Percentiles rank a stretch among this genome's conserved stretches.
phyloP scores from a whole-genome alignment of 2,113 vertebrate species.

The Eleginops maclovinus region DNA sequence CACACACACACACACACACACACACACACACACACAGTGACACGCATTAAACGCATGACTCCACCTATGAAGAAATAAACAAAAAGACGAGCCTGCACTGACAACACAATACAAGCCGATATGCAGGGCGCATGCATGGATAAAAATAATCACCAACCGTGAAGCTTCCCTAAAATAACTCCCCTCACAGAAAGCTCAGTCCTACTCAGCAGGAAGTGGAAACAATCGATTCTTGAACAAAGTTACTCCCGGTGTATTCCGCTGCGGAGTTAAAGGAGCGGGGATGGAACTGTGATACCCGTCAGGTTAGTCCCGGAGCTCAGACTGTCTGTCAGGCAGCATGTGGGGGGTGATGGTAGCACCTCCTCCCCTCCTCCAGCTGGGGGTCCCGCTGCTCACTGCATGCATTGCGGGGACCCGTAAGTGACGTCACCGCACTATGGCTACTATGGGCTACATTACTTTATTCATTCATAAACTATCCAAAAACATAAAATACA shows the following conservation, averaged over 20 bases:
- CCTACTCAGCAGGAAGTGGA: neutral
- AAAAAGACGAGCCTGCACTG: neutral
- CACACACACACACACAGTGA: neutral
- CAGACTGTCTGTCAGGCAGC: slow-evolving; percentile 74
- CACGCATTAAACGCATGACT: neutral
- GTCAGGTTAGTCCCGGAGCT: slow-evolving; percentile 55
- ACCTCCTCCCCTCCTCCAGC: slow-evolving; percentile 76
- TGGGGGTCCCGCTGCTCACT: slow-evolving; percentile 66
- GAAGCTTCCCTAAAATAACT: neutral
- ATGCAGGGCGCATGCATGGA: slow-evolving; percentile 36
- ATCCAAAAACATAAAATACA: too few relatives aligned
- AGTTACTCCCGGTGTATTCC: slow-evolving; percentile 46
- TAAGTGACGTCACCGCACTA: slow-evolving; percentile 59
- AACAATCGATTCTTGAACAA: neutral
- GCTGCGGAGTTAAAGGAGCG: slow-evolving; percentile 22
- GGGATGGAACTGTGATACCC: slow-evolving; percentile 47
- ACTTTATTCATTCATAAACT: slow-evolving; percentile 3
- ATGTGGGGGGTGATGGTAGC: slow-evolving; percentile 73
- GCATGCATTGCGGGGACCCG: slow-evolving; percentile 35
- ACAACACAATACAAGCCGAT: neutral
- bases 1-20: neutral
- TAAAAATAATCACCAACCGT: slow-evolving; percentile 63
- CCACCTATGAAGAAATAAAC: neutral
- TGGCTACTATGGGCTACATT: neutral
- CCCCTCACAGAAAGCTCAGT: neutral